Evolutionary conservation across 1,140 invertebrate genomes (phyloP), one percentile per base, ranked within the genome.

Genomic region (Drosophila rufa): DNA sequence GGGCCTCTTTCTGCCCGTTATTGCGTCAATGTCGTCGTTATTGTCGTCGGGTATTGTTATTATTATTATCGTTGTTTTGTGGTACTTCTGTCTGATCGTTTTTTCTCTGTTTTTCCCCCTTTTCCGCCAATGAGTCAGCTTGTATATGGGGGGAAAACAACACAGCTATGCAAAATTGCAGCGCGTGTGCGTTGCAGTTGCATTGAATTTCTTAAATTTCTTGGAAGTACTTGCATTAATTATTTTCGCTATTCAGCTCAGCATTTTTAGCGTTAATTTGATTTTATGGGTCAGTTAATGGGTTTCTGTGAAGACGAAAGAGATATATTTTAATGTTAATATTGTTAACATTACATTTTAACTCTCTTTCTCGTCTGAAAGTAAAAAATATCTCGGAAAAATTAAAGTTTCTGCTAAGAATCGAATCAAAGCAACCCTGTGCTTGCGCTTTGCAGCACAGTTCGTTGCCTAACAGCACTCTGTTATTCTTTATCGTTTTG

Each of bases 151-250:
- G 17, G 30, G 36, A 4, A 11, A 15, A 47, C 19, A 50, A 36
- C 22, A 22, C n/a, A 33, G 55, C 65, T 40, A 22, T 30, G n/a
- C 27, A 27, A 40, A 66, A 51, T 17, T 40, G 14, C 60, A 42
- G 75, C 78, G 75, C 66, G 69, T 80, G 82, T 80, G 82, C 61
- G 75, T 79, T 71, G 74, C 47, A 84, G 75, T 79, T 71, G 74
- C 47, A 84, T 73, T 80, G 60, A 60, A 79, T 53, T 56, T 58
- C 19, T 25, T 33, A 45, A 58, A 65, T 64, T 74, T 66, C 46
- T 65, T 60, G 17, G 45, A 60, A 70, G 40, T 64, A 59, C 22
- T 60, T 33, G 55, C n/a, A 38, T 58, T 43, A 47, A 48, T 19
- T 40, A 30, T 53, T 70, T 57, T 57, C 2, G 17, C 55, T 42